Conservation (phyloP, 2,888 invertebrate species). For the Cerastis rubricosa region DNA sequence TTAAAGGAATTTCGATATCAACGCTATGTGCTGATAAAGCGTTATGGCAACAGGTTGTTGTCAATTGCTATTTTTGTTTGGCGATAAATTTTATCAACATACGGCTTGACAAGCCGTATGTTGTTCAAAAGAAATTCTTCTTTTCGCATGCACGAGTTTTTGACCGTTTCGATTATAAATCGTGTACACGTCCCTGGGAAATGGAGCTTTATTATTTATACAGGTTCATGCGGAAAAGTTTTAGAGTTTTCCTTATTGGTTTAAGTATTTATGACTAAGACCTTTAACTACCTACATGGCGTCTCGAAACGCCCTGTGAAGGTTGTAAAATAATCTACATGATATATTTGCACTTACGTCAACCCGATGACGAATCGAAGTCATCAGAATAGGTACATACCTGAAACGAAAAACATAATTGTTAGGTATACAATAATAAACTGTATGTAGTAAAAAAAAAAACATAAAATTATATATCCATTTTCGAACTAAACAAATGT, state of each 20-base stretch:
- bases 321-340: slow-evolving; percentile 42
- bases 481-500: slow-evolving; percentile 13
- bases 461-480: background rate
- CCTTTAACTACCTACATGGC: slow-evolving; percentile 37
- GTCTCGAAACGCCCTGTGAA: slow-evolving; percentile 37
- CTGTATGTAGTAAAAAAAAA: background rate
- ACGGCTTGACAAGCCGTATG: slow-evolving; percentile 13
- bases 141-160: slow-evolving; percentile 18
- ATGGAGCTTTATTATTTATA: slow-evolving; percentile 28
- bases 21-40: slow-evolving; percentile 68
- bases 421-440: slow-evolving; percentile 22
- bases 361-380: slow-evolving; percentile 44
- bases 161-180: slow-evolving; percentile 14
- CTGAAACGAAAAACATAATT: slow-evolving; percentile 59
- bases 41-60: slow-evolving; percentile 74
- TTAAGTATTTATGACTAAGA: slow-evolving; percentile 43
- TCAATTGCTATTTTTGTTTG: slow-evolving; percentile 70
- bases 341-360: slow-evolving; percentile 61
- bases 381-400: slow-evolving; percentile 61
- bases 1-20: slow-evolving; percentile 75
- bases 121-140: slow-evolving; percentile 31
- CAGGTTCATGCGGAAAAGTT: slow-evolving; percentile 27
- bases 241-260: slow-evolving; percentile 45
- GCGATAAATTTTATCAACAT: slow-evolving; percentile 69
- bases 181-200: background rate